These are phyloP conservation scores for Apostichopus californicus DNA, from an alignment of 35 echinoderm and acorn worm genomes.

Conservation along the genomic window DNA sequence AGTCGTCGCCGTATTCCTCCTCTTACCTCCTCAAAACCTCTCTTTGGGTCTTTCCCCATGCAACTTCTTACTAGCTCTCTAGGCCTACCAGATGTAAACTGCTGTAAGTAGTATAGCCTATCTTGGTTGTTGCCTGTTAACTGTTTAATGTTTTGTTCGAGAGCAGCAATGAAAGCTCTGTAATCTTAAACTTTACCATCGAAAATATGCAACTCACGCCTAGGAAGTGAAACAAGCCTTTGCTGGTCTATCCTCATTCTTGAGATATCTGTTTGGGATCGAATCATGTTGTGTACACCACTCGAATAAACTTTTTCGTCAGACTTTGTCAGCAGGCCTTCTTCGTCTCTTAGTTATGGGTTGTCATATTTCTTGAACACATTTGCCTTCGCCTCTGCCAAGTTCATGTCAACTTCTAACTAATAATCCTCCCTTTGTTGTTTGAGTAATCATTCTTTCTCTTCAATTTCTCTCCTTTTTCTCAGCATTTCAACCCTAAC, in stretches of 20 bases:
- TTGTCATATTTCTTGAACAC: too few relatives aligned
- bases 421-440: too few relatives aligned
- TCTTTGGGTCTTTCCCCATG: constrained; percentile 19
- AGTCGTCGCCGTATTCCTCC: constrained; percentile 37
- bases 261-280: too few relatives aligned
- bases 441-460: too few relatives aligned
- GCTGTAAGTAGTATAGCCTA: constrained; percentile 29
- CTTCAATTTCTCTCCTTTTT: too few relatives aligned
- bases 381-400: too few relatives aligned
- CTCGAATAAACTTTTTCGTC: too few relatives aligned
- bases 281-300: too few relatives aligned
- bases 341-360: too few relatives aligned
- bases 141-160: constrained; percentile 37
- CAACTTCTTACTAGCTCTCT: constrained; percentile 51
- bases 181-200: constrained; percentile 44
- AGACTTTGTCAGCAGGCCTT: too few relatives aligned
- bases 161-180: constrained; percentile 47
- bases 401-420: too few relatives aligned
- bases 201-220: constrained; percentile 8
- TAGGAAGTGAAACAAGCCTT: neutral
- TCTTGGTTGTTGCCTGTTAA: constrained; percentile 28
- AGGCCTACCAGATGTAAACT: constrained; percentile 24
- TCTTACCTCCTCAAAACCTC: neutral
- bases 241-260: constrained; percentile 26
- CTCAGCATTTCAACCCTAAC: too few relatives aligned